phyloP scores from a whole-genome alignment of 37 sponge, comb jelly and placozoan genomes.

The Beroe ovata region DNA sequence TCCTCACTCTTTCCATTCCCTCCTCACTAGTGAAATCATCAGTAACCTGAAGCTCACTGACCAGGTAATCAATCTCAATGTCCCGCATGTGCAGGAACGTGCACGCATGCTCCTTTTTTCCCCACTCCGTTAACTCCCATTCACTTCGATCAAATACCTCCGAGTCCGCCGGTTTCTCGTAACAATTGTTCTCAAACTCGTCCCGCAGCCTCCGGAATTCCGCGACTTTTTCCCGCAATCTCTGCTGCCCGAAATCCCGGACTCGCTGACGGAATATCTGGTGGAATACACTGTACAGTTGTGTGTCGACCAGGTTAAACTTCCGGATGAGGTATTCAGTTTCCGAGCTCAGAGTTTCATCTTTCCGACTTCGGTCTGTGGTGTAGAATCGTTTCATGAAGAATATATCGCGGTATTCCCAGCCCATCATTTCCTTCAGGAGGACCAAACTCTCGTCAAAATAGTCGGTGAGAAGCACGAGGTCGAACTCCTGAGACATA shows the following conservation, averaged over 20 bases:
- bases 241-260: conserved; percentile 1
- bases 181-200: conserved; percentile 20
- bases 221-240: not conserved
- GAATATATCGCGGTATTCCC: conserved; percentile 28
- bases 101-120: not conserved
- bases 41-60: conserved; percentile 22
- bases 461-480: conserved; percentile 28
- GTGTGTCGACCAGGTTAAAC: conserved; percentile 21
- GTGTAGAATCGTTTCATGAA: conserved; percentile 42
- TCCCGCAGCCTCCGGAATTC: not conserved
- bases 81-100: conserved; percentile 14
- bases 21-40: not conserved
- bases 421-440: conserved; percentile 28
- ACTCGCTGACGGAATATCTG: not conserved
- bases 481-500: conserved; percentile 1
- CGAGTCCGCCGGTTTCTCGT: not conserved
- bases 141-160: not conserved
- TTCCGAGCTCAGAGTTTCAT: not conserved
- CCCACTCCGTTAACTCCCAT: not conserved
- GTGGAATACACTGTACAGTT: not conserved
- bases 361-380: conserved; percentile 16
- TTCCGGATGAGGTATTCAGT: not conserved
- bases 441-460: conserved; percentile 47
- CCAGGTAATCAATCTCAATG: not conserved
- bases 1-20: not conserved